Conservation (phyloP, 1,140 invertebrate species). For the Bemisia tabaci region DNA sequence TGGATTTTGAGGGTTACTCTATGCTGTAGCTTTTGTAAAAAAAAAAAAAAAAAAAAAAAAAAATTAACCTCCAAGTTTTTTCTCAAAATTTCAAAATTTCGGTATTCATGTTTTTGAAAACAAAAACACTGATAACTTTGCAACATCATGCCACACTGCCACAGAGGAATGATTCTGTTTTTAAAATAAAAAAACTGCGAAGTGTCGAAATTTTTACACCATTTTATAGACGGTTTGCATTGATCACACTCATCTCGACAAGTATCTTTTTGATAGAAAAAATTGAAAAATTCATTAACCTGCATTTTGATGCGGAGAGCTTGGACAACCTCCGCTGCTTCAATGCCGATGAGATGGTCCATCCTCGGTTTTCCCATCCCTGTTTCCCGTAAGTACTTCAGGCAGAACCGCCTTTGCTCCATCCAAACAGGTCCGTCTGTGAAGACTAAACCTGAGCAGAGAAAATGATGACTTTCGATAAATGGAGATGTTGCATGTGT, state of each 20-base stretch:
- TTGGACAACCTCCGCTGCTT: conserved; percentile 38
- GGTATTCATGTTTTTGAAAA: too few relatives aligned
- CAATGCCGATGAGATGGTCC: conserved; percentile 40
- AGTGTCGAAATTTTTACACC: too few relatives aligned
- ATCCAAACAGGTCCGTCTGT: conserved; percentile 44
- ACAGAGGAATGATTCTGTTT: too few relatives aligned
- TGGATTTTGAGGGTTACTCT: too few relatives aligned
- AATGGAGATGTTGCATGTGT: too few relatives aligned
- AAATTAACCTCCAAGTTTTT: conserved; percentile 13
- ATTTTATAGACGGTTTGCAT: background rate
- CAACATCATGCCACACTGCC: too few relatives aligned
- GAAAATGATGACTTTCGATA: too few relatives aligned
- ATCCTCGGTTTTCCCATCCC: conserved; percentile 45
- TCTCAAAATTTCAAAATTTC: too few relatives aligned
- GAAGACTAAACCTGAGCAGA: conserved; percentile 44
- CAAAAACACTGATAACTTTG: too few relatives aligned
- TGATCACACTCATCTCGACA: background rate
- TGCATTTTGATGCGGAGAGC: conserved; percentile 22
- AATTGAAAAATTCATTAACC: conserved; percentile 7
- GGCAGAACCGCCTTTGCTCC: conserved; percentile 41
- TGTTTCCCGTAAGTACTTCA: conserved; percentile 43
- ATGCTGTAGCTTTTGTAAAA: too few relatives aligned
- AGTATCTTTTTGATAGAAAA: background rate
- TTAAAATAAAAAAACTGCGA: too few relatives aligned
- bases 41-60: conserved; percentile 16